Evolutionary conservation across 2,888 invertebrate genomes (phyloP), one percentile per base, ranked within the genome.

Genomic region (Gerris lacustris): DNA sequence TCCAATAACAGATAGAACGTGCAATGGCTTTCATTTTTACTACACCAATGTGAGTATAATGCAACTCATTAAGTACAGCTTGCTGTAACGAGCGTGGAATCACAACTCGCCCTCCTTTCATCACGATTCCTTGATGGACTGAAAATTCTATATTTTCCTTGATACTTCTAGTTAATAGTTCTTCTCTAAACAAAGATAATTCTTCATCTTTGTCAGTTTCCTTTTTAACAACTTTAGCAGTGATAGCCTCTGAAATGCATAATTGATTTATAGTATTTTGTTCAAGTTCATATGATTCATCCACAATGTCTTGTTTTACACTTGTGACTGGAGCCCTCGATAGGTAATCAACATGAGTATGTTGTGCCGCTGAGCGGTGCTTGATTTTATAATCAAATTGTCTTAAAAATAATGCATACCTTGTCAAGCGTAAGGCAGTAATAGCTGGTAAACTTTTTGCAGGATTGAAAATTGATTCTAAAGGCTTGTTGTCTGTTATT

Each of bases 1-100:
- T 69, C 76, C 77, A 78, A 74, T 74, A 77, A 44, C 76, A 75
- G 67, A 76, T 75, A 5, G 74, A 73, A 15, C 77, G 67, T 43
- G 76, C 76, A 6, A 77, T 47, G 5, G 72, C 66, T 70, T 78
- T 77, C 75, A 77, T 78, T 47, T 76, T 76, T 6, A 75, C 74
- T 11, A 77, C 74, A 0, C 77, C 77, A 15, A 75, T 67, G 69
- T 77, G 76, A 1, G 76, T 76, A 4, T 67, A 67, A 70, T 77
- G 76, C 7, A 77, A 72, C 70, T 77, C 76, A 11, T 74, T 69
- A 31, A 77, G 67, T 2, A 77, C 68, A 43, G 70, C 45, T 6
- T 44, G 17, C 43, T 74, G 73, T 5, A 74, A 67, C 43, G 66
- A 17, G 45, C 68, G 62, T 44, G 75, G 74, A 62, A 75, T 73